Evolutionary conservation across 2,113 vertebrate genomes (phyloP), one percentile per base, ranked within the genome.

Genomic region (Misgurnus anguillicaudatus): DNA sequence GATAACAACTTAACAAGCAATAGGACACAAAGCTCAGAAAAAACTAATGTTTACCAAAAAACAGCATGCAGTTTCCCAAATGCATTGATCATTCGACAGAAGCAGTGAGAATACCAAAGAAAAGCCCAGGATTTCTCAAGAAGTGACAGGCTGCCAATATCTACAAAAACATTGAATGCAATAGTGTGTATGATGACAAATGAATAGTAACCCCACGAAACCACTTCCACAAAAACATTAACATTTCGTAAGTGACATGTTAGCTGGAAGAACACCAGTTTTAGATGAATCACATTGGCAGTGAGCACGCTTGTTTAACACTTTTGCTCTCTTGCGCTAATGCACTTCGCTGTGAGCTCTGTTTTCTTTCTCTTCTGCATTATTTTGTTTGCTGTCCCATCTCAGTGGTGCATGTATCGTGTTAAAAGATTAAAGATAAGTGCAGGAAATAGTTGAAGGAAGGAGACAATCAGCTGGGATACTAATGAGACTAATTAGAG

Each of bases 401-500:
- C 11, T 68, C 17, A 13, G 58, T 13, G 65, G 31, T 66, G 9
- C 16, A 24, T 62, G 10, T 19, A 21, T 7, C 39, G 55, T 67
- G 55, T 38, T 5, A 11, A 67, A 53, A 77, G 47, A 74, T 61
- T 57, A 11, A 24, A 78, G 42, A 83, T 70, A 78, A 75, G 21
- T 48, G 69, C 84, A 81, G 78, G 84, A 85, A 83, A 83, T 75
- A 21, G 42, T 5, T 69, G 14, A 16, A 47, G 39, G 53, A 69
- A 21, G 62, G 47, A 14, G 17, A 42, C 48, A 82, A 78, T 81
- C 53, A 78, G 57, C 62, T 64, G 65, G 41, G 42, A 77, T 48
- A 74, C 66, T 73, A 75, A 73, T 39, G 60, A 10, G 42, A 65
- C 58, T 67, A 72, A 82, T 31, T 42, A 17, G 14, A 38, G n/a